phyloP scores from a whole-genome alignment of 2,797 vertebrate genomes.

The Myiotriccus ornatus region DNA sequence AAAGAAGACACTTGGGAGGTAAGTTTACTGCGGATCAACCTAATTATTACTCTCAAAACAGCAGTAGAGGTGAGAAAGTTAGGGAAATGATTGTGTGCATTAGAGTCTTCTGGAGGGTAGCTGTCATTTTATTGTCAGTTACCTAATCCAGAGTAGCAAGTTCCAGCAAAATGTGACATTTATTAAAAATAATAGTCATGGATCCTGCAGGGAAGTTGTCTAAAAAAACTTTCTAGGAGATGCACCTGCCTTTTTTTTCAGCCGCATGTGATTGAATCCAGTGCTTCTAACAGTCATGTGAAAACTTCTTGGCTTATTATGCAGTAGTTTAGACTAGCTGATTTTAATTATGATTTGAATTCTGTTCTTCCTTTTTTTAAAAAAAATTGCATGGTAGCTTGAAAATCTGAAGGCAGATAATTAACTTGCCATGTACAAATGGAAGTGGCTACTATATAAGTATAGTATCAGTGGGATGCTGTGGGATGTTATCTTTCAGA shows the following conservation, averaged over 20 bases:
- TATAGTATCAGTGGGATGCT: not conserved
- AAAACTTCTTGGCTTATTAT: not conserved
- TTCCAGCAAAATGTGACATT: not conserved
- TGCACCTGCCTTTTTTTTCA: not conserved
- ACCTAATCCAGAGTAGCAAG: not conserved
- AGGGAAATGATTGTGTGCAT: not conserved
- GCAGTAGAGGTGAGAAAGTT: not conserved
- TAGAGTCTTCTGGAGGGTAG: not conserved
- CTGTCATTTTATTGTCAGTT: not conserved
- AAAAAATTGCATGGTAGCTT: not conserved
- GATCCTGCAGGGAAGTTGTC: not conserved
- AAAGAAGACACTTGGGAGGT: conserved; percentile 92
- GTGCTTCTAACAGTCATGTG: not conserved
- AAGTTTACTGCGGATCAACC: conserved; percentile 3
- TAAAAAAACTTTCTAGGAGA: not conserved
- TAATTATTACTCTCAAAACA: not conserved
- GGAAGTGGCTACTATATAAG: not conserved
- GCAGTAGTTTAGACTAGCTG: not conserved
- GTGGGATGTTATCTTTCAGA: not conserved
- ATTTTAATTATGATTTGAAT: not conserved
- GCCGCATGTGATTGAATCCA: not conserved
- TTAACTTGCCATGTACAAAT: not conserved
- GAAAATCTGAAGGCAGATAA: not conserved
- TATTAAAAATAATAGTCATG: not conserved
- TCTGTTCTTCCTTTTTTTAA: not conserved